A percentile compares a stretch with the other conserved stretches of the same genome.
These are phyloP conservation scores for Pangasianodon gigas DNA, from an alignment of 2,113 vertebrate species.

Conservation along the genomic window DNA sequence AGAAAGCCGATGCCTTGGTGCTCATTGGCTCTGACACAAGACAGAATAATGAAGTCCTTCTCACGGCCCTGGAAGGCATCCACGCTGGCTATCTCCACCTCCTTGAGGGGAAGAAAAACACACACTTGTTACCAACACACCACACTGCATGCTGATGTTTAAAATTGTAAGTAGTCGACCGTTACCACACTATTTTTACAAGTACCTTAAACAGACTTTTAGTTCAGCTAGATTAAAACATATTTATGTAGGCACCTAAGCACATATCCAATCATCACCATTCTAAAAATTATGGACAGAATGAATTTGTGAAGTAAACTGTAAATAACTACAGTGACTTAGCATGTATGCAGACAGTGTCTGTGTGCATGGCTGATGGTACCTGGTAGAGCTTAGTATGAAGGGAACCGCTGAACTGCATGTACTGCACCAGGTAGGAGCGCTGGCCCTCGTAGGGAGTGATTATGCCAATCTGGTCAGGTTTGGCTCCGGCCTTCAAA, in stretches of 20 bases:
- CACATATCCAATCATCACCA: neutral
- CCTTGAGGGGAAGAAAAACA: constrained; percentile 69
- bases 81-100: constrained; percentile 98
- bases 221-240: neutral
- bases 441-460: constrained; percentile 96
- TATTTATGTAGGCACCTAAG: neutral
- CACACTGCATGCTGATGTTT: neutral
- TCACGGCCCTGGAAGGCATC: constrained; percentile 97
- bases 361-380: neutral
- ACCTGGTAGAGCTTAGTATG: constrained; percentile 99
- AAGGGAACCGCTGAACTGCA: constrained; percentile 98
- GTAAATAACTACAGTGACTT: neutral
- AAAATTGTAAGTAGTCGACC: neutral
- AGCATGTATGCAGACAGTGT: neutral
- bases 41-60: constrained; percentile 98
- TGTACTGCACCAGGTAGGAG: constrained; percentile 98
- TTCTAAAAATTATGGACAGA: neutral
- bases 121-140: neutral
- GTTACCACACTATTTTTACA: neutral
- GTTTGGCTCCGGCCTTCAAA: constrained; percentile 94
- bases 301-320: neutral
- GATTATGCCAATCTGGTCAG: constrained; percentile 97
- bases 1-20: constrained; percentile 98
- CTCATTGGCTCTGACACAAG: constrained; percentile 95
- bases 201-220: neutral